Conservation (phyloP, 2,888 invertebrate genomes). For the Taphrorychus bicolor region DNA sequence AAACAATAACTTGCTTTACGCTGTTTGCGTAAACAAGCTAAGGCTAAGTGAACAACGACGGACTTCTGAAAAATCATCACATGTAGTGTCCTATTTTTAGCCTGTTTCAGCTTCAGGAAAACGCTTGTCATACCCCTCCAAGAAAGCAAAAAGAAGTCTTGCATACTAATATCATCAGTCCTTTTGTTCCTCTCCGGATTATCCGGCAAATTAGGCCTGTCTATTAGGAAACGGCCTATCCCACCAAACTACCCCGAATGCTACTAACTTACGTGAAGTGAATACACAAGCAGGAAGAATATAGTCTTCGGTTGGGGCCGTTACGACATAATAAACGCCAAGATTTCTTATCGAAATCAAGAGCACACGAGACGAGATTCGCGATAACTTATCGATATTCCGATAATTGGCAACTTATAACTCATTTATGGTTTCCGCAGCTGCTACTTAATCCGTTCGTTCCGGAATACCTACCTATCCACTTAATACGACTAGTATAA, state of each 20-base stretch:
- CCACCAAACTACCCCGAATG: neutral
- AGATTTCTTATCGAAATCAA: slow-evolving; percentile 24
- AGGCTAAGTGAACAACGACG: neutral
- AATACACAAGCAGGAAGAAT: neutral
- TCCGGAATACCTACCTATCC: neutral
- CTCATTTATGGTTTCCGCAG: slow-evolving; percentile 3
- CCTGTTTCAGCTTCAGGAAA: neutral
- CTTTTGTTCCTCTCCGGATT: neutral
- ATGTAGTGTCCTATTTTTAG: neutral
- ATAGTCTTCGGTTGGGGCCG: neutral
- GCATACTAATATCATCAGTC: neutral
- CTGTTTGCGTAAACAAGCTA: slow-evolving; percentile 1
- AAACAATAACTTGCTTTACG: neutral
- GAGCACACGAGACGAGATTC: slow-evolving; percentile 6
- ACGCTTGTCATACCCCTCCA: neutral
- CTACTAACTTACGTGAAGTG: neutral
- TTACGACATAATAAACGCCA: slow-evolving; percentile 22
- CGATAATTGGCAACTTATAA: slow-evolving; percentile 15
- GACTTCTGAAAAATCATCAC: neutral
- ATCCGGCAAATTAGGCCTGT: neutral
- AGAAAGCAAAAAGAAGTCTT: neutral
- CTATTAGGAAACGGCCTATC: neutral
- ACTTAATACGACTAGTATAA: neutral
- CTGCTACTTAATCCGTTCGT: slow-evolving; percentile 7
- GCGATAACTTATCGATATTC: slow-evolving; percentile 16